Conservation (phyloP, 64 coral and sea anemone genomes). For the Trachythela sp. region DNA sequence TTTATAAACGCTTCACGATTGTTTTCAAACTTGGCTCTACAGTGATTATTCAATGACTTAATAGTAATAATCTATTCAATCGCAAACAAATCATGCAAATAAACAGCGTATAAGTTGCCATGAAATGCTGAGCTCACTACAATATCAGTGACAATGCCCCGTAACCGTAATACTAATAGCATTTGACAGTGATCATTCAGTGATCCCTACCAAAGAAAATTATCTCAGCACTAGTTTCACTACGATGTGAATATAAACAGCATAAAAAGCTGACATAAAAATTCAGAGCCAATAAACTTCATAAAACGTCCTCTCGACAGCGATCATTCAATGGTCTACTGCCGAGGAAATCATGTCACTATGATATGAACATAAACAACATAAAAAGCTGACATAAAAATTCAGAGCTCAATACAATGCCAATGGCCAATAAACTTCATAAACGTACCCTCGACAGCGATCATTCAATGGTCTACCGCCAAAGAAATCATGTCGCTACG, state of each 20-base stretch:
- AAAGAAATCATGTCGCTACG: no score
- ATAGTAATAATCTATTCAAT: no score
- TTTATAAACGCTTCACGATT: no score
- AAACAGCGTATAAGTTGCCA: no score
- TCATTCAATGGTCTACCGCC: no score
- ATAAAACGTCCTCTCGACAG: not conserved
- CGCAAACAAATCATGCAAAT: no score
- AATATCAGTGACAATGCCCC: not conserved
- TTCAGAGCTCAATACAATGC: no score
- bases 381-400: no score
- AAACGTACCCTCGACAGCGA: no score
- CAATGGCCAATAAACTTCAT: no score
- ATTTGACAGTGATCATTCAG: not conserved
- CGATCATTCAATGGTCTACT: not conserved
- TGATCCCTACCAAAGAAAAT: not conserved
- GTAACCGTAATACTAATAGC: not conserved
- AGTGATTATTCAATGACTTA: no score
- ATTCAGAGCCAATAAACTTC: not conserved
- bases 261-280: not conserved
- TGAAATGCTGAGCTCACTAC: not conserved
- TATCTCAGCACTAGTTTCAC: not conserved
- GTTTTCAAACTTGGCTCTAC: no score
- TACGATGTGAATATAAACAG: not conserved
- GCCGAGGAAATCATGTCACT: not conserved
- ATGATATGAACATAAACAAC: not conserved